Evolutionary conservation across 2,888 invertebrate genomes (phyloP).

Genomic region (Hesperia comma): DNA sequence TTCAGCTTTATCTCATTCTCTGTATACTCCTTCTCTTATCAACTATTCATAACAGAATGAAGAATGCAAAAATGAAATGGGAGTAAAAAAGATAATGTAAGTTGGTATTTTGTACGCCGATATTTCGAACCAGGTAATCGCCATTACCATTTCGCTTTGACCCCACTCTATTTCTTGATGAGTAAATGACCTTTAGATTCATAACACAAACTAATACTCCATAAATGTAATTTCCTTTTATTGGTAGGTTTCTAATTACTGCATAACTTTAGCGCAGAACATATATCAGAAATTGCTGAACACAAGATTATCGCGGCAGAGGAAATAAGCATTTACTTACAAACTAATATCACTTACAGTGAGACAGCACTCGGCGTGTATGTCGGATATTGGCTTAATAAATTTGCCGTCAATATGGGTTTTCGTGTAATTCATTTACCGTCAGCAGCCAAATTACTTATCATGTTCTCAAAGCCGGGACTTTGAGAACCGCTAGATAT

Average conservation of each 20-base stretch:
- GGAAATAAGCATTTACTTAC: conserved; percentile 3
- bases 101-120: no score
- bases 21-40: no score
- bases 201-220: no score
- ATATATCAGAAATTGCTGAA: background rate
- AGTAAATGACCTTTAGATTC: no score
- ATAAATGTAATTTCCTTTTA: no score
- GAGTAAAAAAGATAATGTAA: no score
- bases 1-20: no score
- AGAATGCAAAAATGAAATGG: no score
- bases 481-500: conserved; percentile 6
- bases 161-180: no score
- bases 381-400: conserved; percentile 40
- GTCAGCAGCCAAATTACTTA: conserved; percentile 2
- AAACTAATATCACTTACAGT: conserved; percentile 33
- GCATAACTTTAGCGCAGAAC: background rate
- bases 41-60: no score
- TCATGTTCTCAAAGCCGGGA: background rate
- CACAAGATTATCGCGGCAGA: background rate
- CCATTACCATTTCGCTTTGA: no score
- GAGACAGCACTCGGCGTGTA: conserved; percentile 32
- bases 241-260: background rate
- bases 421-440: conserved; percentile 20
- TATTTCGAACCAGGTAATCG: no score
- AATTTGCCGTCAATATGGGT: conserved; percentile 21